Conservation (phyloP, 53 echinoderm and acorn worm genomes). For the Paracentrotus lividus region DNA sequence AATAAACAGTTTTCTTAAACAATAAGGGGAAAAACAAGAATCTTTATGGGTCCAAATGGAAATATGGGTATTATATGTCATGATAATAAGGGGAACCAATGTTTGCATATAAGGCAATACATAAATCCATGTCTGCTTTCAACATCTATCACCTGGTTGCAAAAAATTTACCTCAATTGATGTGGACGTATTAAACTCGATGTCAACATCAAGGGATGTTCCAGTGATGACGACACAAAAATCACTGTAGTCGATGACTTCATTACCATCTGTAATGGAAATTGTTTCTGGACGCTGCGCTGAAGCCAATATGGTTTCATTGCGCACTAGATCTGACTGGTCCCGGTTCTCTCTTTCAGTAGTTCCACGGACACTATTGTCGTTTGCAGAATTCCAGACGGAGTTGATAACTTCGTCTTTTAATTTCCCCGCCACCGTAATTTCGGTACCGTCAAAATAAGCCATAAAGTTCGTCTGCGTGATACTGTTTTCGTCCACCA, state of each 20-base stretch:
- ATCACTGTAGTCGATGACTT: not conserved
- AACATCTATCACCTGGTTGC: not conserved
- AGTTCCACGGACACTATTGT: not conserved
- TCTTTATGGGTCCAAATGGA: too few relatives aligned
- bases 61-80: too few relatives aligned
- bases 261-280: slow-evolving; percentile 39
- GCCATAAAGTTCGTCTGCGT: slow-evolving; percentile 84
- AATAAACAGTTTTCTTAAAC: too few relatives aligned
- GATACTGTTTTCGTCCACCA: slow-evolving; percentile 73
- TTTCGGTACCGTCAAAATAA: slow-evolving; percentile 94
- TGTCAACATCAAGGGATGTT: slow-evolving; percentile 58
- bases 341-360: slow-evolving; percentile 26
- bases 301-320: slow-evolving; percentile 43
- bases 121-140: not conserved
- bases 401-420: slow-evolving; percentile 59
- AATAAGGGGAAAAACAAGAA: too few relatives aligned
- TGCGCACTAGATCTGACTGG: slow-evolving; percentile 27
- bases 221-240: slow-evolving; percentile 51
- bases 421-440: slow-evolving; percentile 92
- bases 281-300: slow-evolving; percentile 1
- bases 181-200: slow-evolving; percentile 46
- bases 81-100: too few relatives aligned
- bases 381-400: slow-evolving; percentile 7
- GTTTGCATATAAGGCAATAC: too few relatives aligned
- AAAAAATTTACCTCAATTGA: slow-evolving; percentile 44